phyloP scores from a whole-genome alignment of 2,888 invertebrate genomes.

The Autographa pulchrina region DNA sequence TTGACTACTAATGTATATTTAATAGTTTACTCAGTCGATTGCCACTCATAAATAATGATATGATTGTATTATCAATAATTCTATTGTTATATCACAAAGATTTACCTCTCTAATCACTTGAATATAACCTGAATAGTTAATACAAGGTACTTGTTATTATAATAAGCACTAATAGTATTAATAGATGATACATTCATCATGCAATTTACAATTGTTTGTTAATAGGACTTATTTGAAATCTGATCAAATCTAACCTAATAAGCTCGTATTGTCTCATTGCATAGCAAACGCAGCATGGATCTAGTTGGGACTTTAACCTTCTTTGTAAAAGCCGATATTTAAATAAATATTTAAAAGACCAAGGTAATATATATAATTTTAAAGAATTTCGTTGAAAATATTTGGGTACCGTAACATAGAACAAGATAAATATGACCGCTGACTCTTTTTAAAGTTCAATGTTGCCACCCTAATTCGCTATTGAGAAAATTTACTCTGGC shows the following conservation, averaged over 20 bases:
- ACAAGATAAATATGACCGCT: not conserved
- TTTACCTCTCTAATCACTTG: not conserved
- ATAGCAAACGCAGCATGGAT: no score
- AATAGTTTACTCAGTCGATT: not conserved
- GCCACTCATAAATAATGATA: not conserved
- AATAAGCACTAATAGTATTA: not conserved
- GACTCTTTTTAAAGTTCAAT: not conserved
- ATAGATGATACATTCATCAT: not conserved
- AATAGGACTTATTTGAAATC: not conserved
- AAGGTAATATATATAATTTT: no score
- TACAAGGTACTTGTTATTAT: not conserved
- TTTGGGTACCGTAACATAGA: not conserved
- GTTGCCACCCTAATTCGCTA: conserved; percentile 3
- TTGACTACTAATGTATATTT: not conserved
- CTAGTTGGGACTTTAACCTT: no score
- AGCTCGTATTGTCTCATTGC: no score
- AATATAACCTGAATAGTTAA: not conserved
- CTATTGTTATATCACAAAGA: not conserved
- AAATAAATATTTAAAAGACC: no score
- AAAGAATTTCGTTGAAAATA: no score
- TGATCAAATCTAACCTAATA: not conserved
- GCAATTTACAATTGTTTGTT: not conserved
- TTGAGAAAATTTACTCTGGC: conserved; percentile 11
- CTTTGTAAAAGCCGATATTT: no score
- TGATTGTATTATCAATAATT: not conserved